phyloP scores from a whole-genome alignment of 1,140 invertebrate species.

The Neotoxoptera formosana region DNA sequence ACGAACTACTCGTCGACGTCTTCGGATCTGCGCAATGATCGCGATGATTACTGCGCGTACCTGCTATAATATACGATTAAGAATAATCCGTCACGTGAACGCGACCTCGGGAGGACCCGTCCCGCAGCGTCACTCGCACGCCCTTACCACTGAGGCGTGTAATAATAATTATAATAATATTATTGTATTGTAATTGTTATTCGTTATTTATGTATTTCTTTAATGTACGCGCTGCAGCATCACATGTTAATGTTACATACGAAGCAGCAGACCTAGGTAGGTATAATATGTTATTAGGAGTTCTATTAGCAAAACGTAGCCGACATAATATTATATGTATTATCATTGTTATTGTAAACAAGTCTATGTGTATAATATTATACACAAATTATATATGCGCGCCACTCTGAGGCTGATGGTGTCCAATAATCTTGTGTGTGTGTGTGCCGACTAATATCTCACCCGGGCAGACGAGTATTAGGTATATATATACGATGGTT shows the following conservation, averaged over 20 bases:
- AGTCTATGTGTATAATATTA: not conserved
- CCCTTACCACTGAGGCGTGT: not conserved
- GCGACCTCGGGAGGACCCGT: not conserved
- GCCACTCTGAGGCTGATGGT: not conserved
- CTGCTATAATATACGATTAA: not conserved
- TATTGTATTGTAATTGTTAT: constrained; percentile 11
- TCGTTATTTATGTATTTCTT: not conserved
- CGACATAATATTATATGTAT: not conserved
- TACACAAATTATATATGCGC: not conserved
- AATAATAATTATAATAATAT: not conserved
- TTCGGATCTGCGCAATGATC: not conserved
- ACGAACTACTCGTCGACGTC: not conserved
- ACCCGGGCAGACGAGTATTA: not conserved
- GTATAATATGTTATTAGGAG: not conserved
- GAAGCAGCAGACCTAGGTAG: not conserved
- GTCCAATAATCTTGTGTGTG: not conserved
- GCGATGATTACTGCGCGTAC: not conserved
- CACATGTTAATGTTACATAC: not conserved
- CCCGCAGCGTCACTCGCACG: not conserved
- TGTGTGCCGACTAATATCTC: not conserved
- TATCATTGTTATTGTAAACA: not conserved
- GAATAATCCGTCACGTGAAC: not conserved
- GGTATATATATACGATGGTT: not conserved
- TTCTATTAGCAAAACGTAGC: not conserved
- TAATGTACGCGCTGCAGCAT: not conserved